Evolutionary conservation across 2,797 vertebrate genomes (phyloP), one percentile per base, ranked within the genome.

Genomic region (Sebastes iracundus): DNA sequence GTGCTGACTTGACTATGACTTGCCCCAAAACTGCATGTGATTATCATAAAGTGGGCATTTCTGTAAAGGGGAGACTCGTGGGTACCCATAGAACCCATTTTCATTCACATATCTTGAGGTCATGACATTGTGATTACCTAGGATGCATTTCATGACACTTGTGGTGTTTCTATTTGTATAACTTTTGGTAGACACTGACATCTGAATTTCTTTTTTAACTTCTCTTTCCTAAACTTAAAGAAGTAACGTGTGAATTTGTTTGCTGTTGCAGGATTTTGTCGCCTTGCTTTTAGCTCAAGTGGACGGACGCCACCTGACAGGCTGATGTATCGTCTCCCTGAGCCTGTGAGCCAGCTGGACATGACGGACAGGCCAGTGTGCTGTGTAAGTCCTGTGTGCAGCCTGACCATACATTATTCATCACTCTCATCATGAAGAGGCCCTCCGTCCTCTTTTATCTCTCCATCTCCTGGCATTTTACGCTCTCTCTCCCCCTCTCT

Each of bases 371-470:
- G 75, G 79, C 81, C 85, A 80, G 77, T 62, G 78, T 79, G 83
- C 77, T 79, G 42, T 84, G 89, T 90, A 93, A 93, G 87, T 91
- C 81, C 70, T 81, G 84, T 81, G 84, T 89, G 85, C 86, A 91
- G 84, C 80, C 65, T 86, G 75, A 72, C 68, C 82, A 95, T 95
- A 80, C 87, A 95, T 95, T 95, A 95, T 95, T 96, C 89, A 96
- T 94, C 70, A 25, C 73, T 82, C 88, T 90, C 88, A 88, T 94
- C 94, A 88, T 86, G 91, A 90, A 90, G 84, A 92, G 78, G 83
- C 84, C 81, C 80, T 80, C 59, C 76, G 72, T 88, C 84, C 83
- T 83, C 88, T 90, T 92, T 90, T 87, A 90, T 94, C 92, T 90
- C 82, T 87, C 75, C 66, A 86, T 90, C 90, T 89, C 80, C 63